These are phyloP conservation scores for Cheilosia vernalis DNA, from an alignment of 2,888 invertebrate species.

Conservation along the genomic window DNA sequence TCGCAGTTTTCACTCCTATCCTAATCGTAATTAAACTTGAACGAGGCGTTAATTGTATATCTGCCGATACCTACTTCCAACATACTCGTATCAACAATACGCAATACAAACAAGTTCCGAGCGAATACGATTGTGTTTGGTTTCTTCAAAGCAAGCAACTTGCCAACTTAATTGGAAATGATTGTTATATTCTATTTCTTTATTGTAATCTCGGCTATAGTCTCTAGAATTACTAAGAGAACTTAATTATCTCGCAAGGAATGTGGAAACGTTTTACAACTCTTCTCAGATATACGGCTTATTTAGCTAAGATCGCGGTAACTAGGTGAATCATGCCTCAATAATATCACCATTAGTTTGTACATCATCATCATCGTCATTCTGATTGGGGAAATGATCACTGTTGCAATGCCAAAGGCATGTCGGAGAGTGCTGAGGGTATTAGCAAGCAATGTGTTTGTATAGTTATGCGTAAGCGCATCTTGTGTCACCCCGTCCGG, in stretches of 20 bases:
- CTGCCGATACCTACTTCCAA: constrained; percentile 15
- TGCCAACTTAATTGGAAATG: constrained; percentile 38
- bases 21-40: constrained; percentile 29
- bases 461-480: constrained; percentile 37
- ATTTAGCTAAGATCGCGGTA: constrained; percentile 31
- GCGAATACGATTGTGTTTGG: background rate
- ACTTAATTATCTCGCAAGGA: constrained; percentile 30
- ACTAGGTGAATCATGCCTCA: constrained; percentile 59
- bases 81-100: background rate
- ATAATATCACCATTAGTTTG: constrained; percentile 32
- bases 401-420: constrained; percentile 29
- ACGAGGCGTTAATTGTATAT: constrained; percentile 33
- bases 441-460: constrained; percentile 4
- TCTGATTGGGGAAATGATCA: background rate
- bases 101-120: constrained; percentile 18
- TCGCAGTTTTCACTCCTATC: background rate
- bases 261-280: constrained; percentile 32
- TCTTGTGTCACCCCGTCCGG: constrained; percentile 31
- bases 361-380: constrained; percentile 31
- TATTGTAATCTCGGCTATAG: background rate
- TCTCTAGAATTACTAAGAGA: constrained; percentile 13
- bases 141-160: background rate
- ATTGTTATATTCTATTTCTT: constrained; percentile 5
- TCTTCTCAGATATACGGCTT: constrained; percentile 23
- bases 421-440: constrained; percentile 6